A percentile compares a stretch with the other conserved stretches of the same genome.
Evolutionary conservation across 2,797 vertebrate species (phyloP).

Genomic region (Brachymystax lenok): DNA sequence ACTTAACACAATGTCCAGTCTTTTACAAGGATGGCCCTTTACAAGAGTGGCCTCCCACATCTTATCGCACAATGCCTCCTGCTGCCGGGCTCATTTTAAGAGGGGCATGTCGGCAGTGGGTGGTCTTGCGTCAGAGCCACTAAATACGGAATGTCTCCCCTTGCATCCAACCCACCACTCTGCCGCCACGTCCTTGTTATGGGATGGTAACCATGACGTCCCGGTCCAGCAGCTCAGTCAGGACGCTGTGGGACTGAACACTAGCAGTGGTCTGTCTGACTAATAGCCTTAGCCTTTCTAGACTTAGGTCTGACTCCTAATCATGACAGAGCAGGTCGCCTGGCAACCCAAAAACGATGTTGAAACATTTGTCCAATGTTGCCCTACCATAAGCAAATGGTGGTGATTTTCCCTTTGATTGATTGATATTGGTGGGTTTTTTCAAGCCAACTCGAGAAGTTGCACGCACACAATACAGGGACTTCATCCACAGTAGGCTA

Average conservation of each 20-base stretch:
- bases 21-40: neutral
- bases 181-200: constrained; percentile 37
- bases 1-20: constrained; percentile 1
- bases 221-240: constrained; percentile 23
- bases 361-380: constrained; percentile 11
- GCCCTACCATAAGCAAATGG: neutral
- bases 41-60: constrained; percentile 24
- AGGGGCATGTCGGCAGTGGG: constrained; percentile 47
- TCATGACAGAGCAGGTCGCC: constrained; percentile 6
- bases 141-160: constrained; percentile 30
- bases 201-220: constrained; percentile 44
- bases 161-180: constrained; percentile 25
- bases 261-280: constrained; percentile 13
- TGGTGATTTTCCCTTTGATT: constrained; percentile 3
- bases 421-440: constrained; percentile 2
- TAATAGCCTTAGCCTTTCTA: constrained; percentile 22
- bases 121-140: constrained; percentile 50
- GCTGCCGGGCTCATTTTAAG: constrained; percentile 39
- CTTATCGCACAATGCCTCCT: constrained; percentile 55
- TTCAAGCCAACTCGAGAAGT: neutral
- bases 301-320: constrained; percentile 23
- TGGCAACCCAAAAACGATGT: neutral
- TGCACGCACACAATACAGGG: constrained; percentile 6
- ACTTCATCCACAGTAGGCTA: neutral
- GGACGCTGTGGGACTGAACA: constrained; percentile 11